Evolutionary conservation across 1,140 invertebrate species (phyloP).

Genomic region (Apis florea): DNA sequence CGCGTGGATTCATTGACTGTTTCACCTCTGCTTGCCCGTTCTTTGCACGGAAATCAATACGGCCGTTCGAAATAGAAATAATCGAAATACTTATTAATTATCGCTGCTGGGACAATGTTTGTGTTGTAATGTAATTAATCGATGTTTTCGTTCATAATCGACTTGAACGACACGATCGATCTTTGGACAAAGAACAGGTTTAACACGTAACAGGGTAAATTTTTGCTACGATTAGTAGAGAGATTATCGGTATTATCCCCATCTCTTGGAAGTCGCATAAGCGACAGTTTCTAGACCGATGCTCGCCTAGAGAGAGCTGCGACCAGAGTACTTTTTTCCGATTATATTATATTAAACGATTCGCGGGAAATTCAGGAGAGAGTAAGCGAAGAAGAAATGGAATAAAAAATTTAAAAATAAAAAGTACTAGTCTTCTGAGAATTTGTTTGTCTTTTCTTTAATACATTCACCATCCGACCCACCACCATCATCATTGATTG

Average conservation of each 20-base stretch:
- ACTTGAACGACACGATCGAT: background rate
- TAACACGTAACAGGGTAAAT: background rate
- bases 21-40: conserved; percentile 1
- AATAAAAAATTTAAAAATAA: conserved; percentile 6
- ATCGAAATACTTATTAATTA: background rate
- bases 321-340: background rate
- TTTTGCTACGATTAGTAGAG: background rate
- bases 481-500: background rate
- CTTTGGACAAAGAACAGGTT: background rate
- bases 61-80: too few species aligned
- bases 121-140: background rate
- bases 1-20: conserved; percentile 33
- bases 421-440: conserved; percentile 12
- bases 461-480: background rate
- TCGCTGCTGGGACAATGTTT: background rate
- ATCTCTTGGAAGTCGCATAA: too few species aligned
- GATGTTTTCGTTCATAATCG: background rate
- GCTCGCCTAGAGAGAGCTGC: background rate
- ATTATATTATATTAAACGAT: background rate
- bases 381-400: background rate
- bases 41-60: background rate
- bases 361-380: background rate
- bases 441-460: background rate
- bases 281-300: background rate
- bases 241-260: background rate